Percentiles rank a stretch among this genome's conserved stretches.
These are phyloP conservation scores for Phaenicophaeus curvirostris DNA, from an alignment of 2,797 vertebrate genomes.

Conservation along the genomic window DNA sequence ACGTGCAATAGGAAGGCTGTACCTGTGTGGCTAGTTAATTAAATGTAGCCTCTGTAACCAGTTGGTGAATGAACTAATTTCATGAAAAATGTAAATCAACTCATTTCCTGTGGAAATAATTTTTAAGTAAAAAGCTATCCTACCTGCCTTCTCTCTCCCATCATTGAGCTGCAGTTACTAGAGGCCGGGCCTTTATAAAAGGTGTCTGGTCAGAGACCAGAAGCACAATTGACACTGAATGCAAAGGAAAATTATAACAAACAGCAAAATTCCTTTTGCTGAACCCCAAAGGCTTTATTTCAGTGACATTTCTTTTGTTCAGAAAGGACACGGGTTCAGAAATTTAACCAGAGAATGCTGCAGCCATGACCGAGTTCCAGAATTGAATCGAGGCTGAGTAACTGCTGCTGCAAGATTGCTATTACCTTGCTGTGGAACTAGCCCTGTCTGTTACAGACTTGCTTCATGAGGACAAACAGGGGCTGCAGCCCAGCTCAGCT, in stretches of 20 bases:
- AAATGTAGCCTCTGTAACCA: constrained; percentile 74
- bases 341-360: neutral
- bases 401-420: neutral
- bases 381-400: neutral
- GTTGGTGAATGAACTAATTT: constrained; percentile 75
- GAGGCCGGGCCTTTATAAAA: constrained; percentile 41
- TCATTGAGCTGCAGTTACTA: constrained; percentile 67
- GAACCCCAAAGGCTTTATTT: constrained; percentile 23
- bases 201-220: constrained; percentile 65
- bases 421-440: rapidly evolving
- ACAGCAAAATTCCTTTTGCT: constrained; percentile 72
- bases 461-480: rapidly evolving
- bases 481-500: neutral
- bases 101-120: constrained; percentile 97
- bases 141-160: constrained; percentile 64
- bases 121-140: constrained; percentile 75
- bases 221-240: constrained; percentile 83
- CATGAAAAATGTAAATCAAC: constrained; percentile 78
- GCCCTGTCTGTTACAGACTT: rapidly evolving
- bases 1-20: constrained; percentile 88
- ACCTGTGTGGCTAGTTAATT: constrained; percentile 80
- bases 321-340: neutral
- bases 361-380: neutral
- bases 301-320: neutral
- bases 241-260: constrained; percentile 84